Conservation (phyloP, 2,888 invertebrate species). For the Schizotus pectinicornis region DNA sequence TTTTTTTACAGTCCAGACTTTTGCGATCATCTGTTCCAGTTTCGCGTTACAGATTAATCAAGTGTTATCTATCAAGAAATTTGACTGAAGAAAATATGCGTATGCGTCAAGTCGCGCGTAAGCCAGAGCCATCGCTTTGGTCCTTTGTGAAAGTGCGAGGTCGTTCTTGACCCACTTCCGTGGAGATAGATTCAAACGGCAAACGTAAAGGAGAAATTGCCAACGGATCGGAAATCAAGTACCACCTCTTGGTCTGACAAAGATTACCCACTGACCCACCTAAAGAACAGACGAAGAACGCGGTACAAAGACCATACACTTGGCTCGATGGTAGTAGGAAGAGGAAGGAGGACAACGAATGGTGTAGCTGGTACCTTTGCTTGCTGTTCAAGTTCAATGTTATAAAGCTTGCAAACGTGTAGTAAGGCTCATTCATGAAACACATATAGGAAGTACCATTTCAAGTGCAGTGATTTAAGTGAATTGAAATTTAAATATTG, state of each 20-base stretch:
- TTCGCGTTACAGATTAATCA: no score
- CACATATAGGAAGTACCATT: constrained; percentile 15
- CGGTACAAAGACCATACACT: constrained; percentile 10
- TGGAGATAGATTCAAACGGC: not conserved
- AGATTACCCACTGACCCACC: constrained; percentile 9
- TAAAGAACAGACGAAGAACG: constrained; percentile 7
- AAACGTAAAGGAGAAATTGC: constrained; percentile 20
- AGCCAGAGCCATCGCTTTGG: not conserved
- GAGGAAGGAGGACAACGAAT: constrained; percentile 11
- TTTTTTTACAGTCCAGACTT: no score
- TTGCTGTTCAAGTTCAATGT: constrained; percentile 17
- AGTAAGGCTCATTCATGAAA: constrained; percentile 8
- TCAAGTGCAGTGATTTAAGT: no score
- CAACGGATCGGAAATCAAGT: constrained; percentile 26
- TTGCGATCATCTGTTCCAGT: no score
- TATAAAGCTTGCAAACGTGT: constrained; percentile 15
- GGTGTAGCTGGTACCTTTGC: constrained; percentile 19
- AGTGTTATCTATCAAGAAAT: no score
- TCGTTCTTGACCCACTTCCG: constrained; percentile 22
- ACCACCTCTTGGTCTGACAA: constrained; percentile 14
- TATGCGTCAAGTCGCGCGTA: not conserved
- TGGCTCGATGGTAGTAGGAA: not conserved
- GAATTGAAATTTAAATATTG: no score
- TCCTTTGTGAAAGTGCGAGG: constrained; percentile 17
- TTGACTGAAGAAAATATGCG: not conserved